Percentiles rank a stretch among this genome's conserved stretches.
Conservation (phyloP, 2,113 vertebrate genomes). For the Argyrosomus japonicus region DNA sequence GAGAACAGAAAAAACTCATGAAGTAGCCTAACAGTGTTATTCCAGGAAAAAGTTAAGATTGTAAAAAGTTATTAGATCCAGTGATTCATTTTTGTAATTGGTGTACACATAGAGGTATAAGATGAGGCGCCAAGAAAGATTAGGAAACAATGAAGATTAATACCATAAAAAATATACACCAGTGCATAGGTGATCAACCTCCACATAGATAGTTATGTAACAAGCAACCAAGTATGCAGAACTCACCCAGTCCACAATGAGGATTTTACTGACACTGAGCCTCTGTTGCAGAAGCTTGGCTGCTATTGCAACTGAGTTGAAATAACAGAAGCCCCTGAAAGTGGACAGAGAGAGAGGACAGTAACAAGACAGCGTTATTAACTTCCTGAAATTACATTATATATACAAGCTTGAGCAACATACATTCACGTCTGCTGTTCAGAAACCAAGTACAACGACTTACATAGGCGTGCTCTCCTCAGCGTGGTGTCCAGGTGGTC, state of each 20-base stretch:
- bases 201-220: neutral
- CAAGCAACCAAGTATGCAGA: neutral
- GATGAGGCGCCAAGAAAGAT: too few species aligned
- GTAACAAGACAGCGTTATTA: neutral
- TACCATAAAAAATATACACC: neutral
- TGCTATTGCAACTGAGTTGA: constrained; percentile 97
- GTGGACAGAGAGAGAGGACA: neutral
- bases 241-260: constrained; percentile 99
- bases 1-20: too few species aligned
- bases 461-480: constrained; percentile 98
- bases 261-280: constrained; percentile 95
- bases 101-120: too few species aligned
- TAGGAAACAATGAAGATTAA: neutral
- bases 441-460: constrained; percentile 68
- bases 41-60: neutral
- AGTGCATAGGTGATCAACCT: neutral
- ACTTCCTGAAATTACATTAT: neutral
- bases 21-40: too few species aligned
- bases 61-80: too few species aligned
- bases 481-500: constrained; percentile 96
- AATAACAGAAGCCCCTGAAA: constrained; percentile 99
- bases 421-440: too few species aligned
- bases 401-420: neutral
- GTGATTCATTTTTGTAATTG: too few species aligned
- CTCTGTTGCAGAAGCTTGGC: constrained; percentile 96